A percentile compares a stretch with the other conserved stretches of the same genome.
These are phyloP conservation scores for Kuschelorhynchus macadamiae DNA, from an alignment of 2,888 invertebrate genomes.

Conservation along the genomic window DNA sequence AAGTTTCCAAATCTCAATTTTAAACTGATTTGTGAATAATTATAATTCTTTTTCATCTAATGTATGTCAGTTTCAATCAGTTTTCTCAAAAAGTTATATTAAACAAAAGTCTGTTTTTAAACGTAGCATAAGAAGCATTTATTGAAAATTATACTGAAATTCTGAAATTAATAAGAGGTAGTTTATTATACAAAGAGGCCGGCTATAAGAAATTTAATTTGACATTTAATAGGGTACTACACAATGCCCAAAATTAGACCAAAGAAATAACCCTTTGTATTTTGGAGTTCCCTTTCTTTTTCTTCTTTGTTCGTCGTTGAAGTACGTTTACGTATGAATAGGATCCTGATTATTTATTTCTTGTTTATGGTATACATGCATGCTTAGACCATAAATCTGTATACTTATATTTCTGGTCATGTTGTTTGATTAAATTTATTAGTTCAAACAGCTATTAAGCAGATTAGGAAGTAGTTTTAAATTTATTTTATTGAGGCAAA, in stretches of 20 bases:
- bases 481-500: too few species aligned
- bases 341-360: conserved; percentile 27
- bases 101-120: too few species aligned
- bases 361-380: conserved; percentile 9
- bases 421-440: neutral
- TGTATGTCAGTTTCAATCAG: too few species aligned
- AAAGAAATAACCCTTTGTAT: conserved; percentile 29
- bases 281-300: conserved; percentile 18
- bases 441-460: neutral
- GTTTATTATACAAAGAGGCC: neutral
- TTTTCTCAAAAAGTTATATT: too few species aligned
- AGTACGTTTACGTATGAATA: conserved; percentile 25
- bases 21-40: too few species aligned
- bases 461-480: too few species aligned
- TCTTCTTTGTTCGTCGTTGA: conserved; percentile 22
- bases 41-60: too few species aligned
- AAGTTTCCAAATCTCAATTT: too few species aligned
- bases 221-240: conserved; percentile 20
- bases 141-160: too few species aligned
- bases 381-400: neutral
- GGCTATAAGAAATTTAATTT: conserved; percentile 20
- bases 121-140: too few species aligned
- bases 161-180: too few species aligned
- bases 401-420: neutral
- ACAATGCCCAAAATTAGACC: conserved; percentile 22